Evolutionary conservation across 2,797 vertebrate species (phyloP).

Genomic region (Clarias fuscus): DNA sequence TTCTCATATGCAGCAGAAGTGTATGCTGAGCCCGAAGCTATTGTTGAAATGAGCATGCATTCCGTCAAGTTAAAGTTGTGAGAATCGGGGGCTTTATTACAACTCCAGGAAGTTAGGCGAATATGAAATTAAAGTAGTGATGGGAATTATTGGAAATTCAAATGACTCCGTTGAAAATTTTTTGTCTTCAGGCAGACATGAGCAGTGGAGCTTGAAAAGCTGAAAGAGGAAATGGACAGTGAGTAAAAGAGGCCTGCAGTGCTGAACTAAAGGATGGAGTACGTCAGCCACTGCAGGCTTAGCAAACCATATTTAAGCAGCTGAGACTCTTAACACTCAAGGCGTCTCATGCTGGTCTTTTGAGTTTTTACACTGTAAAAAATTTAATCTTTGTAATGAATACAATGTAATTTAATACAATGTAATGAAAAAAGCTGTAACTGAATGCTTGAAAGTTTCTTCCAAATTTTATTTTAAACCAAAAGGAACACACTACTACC

Average conservation of each 20-base stretch:
- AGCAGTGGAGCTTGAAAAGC: neutral
- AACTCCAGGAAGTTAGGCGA: neutral
- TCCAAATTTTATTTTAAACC: no score
- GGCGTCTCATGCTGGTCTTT: neutral
- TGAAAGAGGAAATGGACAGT: neutral
- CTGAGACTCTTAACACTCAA: neutral
- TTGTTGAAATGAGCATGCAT: neutral
- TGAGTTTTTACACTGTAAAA: no score
- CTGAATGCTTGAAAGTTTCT: no score
- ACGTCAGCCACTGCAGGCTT: neutral
- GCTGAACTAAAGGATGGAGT: neutral
- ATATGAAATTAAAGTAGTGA: neutral
- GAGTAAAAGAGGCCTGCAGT: neutral
- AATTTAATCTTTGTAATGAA: no score
- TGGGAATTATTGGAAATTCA: slow-evolving; percentile 15
- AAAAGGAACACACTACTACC: no score
- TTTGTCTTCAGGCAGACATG: neutral
- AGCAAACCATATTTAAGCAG: neutral
- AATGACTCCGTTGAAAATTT: neutral
- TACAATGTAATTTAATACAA: no score
- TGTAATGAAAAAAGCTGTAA: no score
- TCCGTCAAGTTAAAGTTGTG: slow-evolving; percentile 6
- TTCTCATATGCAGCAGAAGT: neutral
- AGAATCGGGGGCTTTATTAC: neutral
- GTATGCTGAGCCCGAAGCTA: neutral